A percentile compares a stretch with the other conserved stretches of the same genome.
Conservation (phyloP, 2,113 vertebrate genomes). For the Sander vitreus region DNA sequence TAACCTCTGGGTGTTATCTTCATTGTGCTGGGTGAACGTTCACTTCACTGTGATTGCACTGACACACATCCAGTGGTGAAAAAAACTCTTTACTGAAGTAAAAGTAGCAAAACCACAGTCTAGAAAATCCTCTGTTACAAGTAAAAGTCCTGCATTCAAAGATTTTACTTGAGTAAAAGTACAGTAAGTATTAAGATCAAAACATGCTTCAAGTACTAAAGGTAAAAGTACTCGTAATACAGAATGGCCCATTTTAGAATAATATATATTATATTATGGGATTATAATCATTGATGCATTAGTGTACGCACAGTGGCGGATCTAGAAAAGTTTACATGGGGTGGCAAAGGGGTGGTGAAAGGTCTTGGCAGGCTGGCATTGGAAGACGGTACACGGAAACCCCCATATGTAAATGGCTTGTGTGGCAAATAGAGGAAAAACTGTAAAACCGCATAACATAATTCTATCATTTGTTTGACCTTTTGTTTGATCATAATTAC, state of each 20-base stretch:
- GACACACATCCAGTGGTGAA: not conserved
- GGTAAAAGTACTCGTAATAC: too few species aligned
- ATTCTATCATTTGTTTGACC: too few species aligned
- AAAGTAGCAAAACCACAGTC: not conserved
- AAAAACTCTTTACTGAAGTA: not conserved
- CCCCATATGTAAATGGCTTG: too few species aligned
- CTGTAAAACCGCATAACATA: too few species aligned
- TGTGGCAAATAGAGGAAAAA: too few species aligned
- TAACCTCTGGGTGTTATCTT: constrained; percentile 28
- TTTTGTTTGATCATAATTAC: too few species aligned
- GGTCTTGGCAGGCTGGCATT: too few species aligned
- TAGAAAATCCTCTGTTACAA: not conserved
- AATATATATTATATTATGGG: not conserved
- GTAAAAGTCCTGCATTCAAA: not conserved
- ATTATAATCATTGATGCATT: too few species aligned
- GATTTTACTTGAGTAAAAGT: not conserved
- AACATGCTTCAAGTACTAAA: not conserved
- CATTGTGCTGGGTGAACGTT: constrained; percentile 3
- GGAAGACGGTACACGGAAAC: too few species aligned
- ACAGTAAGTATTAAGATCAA: not conserved
- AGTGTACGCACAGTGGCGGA: too few species aligned
- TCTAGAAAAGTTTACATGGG: too few species aligned
- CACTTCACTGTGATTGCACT: constrained; percentile 14
- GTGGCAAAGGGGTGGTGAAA: too few species aligned
- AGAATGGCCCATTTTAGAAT: not conserved